Conservation (phyloP, 2,113 vertebrate species). For the Ceyx margarethae region DNA sequence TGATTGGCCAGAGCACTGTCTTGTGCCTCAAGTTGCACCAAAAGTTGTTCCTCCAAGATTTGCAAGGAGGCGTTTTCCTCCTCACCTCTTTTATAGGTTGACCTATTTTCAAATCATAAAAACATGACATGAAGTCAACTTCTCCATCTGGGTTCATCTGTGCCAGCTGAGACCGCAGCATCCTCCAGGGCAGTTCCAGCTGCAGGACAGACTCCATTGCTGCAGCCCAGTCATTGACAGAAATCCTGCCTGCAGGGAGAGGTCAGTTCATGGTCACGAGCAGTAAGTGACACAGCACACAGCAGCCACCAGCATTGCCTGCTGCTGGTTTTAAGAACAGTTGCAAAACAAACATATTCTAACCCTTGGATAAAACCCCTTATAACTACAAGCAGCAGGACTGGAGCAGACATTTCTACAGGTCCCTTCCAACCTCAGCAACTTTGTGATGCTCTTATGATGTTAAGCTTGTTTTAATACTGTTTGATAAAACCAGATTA, state of each 20-base stretch:
- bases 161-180: constrained; percentile 79
- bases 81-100: constrained; percentile 83
- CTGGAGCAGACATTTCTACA: background rate
- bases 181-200: constrained; percentile 92
- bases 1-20: background rate
- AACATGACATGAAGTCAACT: constrained; percentile 87
- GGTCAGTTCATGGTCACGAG: background rate
- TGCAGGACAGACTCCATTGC: constrained; percentile 83
- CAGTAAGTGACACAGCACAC: background rate
- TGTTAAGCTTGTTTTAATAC: background rate
- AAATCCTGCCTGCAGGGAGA: constrained; percentile 80
- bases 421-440: background rate
- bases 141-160: constrained; percentile 73
- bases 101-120: constrained; percentile 81
- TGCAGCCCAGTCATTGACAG: constrained; percentile 85
- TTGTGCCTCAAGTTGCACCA: background rate
- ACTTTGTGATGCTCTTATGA: background rate
- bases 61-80: background rate
- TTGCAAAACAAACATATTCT: background rate
- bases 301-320: background rate
- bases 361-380: background rate
- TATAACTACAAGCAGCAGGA: background rate
- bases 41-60: background rate
- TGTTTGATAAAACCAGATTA: background rate
- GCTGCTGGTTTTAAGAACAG: background rate